These are phyloP conservation scores for Callinectes sapidus DNA, from an alignment of 2,888 invertebrate genomes.

Conservation along the genomic window DNA sequence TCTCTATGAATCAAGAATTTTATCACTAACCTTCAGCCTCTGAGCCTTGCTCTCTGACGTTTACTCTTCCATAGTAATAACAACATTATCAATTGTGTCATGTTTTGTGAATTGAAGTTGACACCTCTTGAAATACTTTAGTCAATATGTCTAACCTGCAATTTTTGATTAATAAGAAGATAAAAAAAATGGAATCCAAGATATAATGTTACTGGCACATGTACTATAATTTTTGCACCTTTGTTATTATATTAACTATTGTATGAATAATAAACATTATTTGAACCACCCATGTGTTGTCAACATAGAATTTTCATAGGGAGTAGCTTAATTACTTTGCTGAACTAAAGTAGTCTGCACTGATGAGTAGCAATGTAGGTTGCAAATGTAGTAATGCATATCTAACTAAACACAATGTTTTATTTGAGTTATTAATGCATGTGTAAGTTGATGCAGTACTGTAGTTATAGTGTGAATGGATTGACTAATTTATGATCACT, in stretches of 20 bases:
- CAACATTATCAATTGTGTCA: too few relatives aligned
- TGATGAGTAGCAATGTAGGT: conserved; percentile 11
- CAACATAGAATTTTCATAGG: background rate
- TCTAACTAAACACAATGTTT: background rate
- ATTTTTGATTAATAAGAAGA: background rate
- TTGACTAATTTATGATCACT: background rate
- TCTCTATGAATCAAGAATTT: too few relatives aligned
- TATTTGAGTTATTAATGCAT: conserved; percentile 2
- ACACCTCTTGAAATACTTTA: too few relatives aligned
- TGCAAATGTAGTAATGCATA: conserved; percentile 4
- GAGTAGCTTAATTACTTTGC: background rate
- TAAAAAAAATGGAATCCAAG: background rate
- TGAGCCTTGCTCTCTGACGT: too few relatives aligned
- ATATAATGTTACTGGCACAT: background rate
- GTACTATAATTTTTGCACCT: background rate
- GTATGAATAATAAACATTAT: background rate
- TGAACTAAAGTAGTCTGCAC: conserved; percentile 12
- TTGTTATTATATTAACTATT: background rate
- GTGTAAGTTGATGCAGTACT: background rate
- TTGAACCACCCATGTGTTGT: background rate
- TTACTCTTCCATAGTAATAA: too few relatives aligned
- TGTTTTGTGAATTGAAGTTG: too few relatives aligned
- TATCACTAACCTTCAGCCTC: too few relatives aligned
- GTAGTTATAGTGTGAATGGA: background rate
- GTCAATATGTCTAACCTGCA: background rate